Percentiles rank a stretch among this genome's conserved stretches.
Evolutionary conservation across 2,888 invertebrate genomes (phyloP).

Genomic region (Empis livida): DNA sequence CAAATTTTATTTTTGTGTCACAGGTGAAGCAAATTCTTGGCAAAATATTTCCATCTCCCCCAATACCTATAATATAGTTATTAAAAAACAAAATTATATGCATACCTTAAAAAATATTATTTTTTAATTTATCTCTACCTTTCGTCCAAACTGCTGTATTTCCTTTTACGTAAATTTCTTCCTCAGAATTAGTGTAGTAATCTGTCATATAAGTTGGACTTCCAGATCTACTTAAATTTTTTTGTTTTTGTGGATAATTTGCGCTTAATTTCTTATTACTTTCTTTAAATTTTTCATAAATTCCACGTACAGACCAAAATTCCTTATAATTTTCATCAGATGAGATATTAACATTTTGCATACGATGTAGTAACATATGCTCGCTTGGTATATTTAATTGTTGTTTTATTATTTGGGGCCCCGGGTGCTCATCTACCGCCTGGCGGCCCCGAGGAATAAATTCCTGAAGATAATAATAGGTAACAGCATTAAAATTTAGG

Average conservation of each 20-base stretch:
- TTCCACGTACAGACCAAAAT: conserved; percentile 45
- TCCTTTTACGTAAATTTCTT: conserved; percentile 77
- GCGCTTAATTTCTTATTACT: background rate
- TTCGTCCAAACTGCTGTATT: conserved; percentile 72
- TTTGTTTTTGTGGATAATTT: background rate
- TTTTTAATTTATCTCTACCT: conserved; percentile 32
- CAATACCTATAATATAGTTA: conserved; percentile 13
- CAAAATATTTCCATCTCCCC: conserved; percentile 19
- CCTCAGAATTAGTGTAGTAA: conserved; percentile 47
- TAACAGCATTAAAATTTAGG: background rate
- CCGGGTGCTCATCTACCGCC: conserved; percentile 64
- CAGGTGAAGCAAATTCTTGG: conserved; percentile 57
- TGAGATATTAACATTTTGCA: conserved; percentile 63
- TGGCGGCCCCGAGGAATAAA: conserved; percentile 80
- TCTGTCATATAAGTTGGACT: conserved; percentile 26
- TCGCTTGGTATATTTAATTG: conserved; percentile 40
- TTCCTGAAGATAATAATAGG: conserved; percentile 43
- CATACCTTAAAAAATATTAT: too few relatives aligned
- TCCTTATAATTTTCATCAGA: conserved; percentile 41
- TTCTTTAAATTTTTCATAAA: conserved; percentile 38
- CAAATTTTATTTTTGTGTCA: conserved; percentile 69
- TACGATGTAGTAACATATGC: conserved; percentile 53
- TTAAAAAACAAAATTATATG: background rate
- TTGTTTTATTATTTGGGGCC: conserved; percentile 42
- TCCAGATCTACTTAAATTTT: background rate